Base-by-base conservation (phyloP, 2,888 invertebrate species). In the Lordiphosa andalusiaca region DNA sequence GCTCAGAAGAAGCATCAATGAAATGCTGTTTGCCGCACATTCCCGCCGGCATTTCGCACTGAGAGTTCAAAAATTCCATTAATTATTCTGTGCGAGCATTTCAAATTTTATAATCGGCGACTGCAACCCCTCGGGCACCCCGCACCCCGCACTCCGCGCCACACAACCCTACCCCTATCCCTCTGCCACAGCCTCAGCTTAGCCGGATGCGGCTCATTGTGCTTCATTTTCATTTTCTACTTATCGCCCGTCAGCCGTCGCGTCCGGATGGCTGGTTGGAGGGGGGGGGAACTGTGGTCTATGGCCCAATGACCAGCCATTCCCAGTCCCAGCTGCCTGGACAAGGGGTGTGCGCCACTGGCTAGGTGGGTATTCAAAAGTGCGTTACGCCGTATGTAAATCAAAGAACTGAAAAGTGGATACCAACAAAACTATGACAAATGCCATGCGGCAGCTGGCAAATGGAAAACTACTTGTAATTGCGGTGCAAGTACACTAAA, bases 31-130 rank as follows among this genome's bases (percentile, higher is more conserved):
- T 65, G 46, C 40, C 58, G 51, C 58, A 64, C 47, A 39, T 58
- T 46, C 39, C 53, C 35, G 39, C 35, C 39, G 12, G 50, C 58
- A 42, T 65, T 67, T 73, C 71, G 74, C 72, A 73, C 76, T 57
- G 47, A 81, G 74, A 80, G 77, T 80, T 76, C 72, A 73, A 67
- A 72, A 81, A 81, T 81, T 76, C 77, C 77, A 76, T 76, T 76
- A 77, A 76, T 76, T 81, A 77, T 73, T 56, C 52, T 52, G 53
- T 35, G 41, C 60, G 69, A 69, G 81, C 80, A 73, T 76, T 65
- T 63, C 38, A 71, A 76, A 80, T 65, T 61, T 73, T 69, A 71
- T 76, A 76, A 76, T 76, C 81, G 71, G 47, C 81, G 71, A 44
- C 46, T 61, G 41, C 23, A 42, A 42, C 61, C 25, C 23, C 2